A percentile compares a stretch with the other conserved stretches of the same genome.
These are phyloP conservation scores for Galeopsomyia nigrocyanea DNA, from an alignment of 2,888 invertebrate genomes.

Conservation along the genomic window DNA sequence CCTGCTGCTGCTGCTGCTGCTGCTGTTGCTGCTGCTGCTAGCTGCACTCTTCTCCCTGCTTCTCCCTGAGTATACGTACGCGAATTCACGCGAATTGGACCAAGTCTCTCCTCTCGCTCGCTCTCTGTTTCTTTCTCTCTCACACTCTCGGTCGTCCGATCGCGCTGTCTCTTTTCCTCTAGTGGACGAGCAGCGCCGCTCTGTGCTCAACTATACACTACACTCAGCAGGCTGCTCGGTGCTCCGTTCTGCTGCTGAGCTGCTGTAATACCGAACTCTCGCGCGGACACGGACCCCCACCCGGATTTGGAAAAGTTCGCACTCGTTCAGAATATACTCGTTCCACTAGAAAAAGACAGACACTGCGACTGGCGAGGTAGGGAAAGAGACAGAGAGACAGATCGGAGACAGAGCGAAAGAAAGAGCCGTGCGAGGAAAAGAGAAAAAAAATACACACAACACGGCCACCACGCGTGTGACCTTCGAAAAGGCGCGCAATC, in stretches of 20 bases:
- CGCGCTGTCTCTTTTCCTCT: constrained; percentile 1
- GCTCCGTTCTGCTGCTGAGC: background rate
- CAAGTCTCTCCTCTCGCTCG: constrained; percentile 22
- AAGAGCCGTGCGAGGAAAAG: background rate
- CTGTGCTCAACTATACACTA: no score
- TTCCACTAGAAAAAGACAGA: background rate
- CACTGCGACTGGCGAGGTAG: background rate
- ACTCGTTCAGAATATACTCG: constrained; percentile 20
- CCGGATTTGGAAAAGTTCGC: constrained; percentile 44
- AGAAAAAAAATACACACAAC: constrained; percentile 7
- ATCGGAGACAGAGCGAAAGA: background rate
- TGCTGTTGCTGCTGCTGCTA: no score
- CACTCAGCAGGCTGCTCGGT: background rate
- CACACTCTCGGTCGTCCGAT: background rate
- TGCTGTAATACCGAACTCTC: background rate
- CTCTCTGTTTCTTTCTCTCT: background rate
- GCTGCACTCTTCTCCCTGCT: no score
- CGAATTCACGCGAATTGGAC: constrained; percentile 17
- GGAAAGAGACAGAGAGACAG: constrained; percentile 11
- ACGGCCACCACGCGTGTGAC: constrained; percentile 15
- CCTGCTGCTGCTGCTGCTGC: no score
- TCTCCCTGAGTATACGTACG: no score
- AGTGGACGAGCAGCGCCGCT: background rate
- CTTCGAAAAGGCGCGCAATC: constrained; percentile 28
- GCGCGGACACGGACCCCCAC: constrained; percentile 34